Evolutionary conservation across 2,888 invertebrate genomes (phyloP).

Genomic region (Ectemnius continuus): DNA sequence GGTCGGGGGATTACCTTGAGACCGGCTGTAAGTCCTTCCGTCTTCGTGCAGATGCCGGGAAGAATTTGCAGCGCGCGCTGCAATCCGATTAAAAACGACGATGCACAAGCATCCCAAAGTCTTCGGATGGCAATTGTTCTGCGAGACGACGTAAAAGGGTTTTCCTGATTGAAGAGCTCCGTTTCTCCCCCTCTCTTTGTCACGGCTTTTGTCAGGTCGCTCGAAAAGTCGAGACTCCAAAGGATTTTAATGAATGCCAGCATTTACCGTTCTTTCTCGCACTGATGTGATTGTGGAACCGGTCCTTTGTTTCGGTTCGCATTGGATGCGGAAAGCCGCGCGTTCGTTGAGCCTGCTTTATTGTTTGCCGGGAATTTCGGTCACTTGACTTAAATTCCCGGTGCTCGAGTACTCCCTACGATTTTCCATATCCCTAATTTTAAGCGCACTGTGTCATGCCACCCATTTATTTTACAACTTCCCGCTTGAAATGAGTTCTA

Average conservation of each 20-base stretch:
- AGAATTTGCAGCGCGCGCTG: slow-evolving; percentile 37
- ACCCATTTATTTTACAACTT: too few species aligned
- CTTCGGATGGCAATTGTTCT: slow-evolving; percentile 52
- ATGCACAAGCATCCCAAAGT: slow-evolving; percentile 38
- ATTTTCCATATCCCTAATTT: too few species aligned
- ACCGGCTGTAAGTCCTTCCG: slow-evolving; percentile 33
- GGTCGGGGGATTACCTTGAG: slow-evolving; percentile 18
- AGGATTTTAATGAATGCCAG: slow-evolving; percentile 59
- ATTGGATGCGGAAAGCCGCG: slow-evolving; percentile 48
- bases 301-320: slow-evolving; percentile 56
- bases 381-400: slow-evolving; percentile 29
- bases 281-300: slow-evolving; percentile 62
- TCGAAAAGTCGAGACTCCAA: slow-evolving; percentile 57
- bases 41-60: slow-evolving; percentile 22
- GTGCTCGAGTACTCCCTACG: too few species aligned
- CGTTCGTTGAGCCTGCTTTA: slow-evolving; percentile 37
- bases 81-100: slow-evolving; percentile 53
- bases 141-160: slow-evolving; percentile 53
- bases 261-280: slow-evolving; percentile 60
- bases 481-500: too few species aligned
- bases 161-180: slow-evolving; percentile 58
- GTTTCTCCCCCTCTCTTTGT: slow-evolving; percentile 28
- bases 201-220: slow-evolving; percentile 48
- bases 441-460: too few species aligned
- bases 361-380: slow-evolving; percentile 50